A percentile compares a stretch with the other conserved stretches of the same genome.
Evolutionary conservation across 2,888 invertebrate genomes (phyloP).

Genomic region (Agrotis clavis): DNA sequence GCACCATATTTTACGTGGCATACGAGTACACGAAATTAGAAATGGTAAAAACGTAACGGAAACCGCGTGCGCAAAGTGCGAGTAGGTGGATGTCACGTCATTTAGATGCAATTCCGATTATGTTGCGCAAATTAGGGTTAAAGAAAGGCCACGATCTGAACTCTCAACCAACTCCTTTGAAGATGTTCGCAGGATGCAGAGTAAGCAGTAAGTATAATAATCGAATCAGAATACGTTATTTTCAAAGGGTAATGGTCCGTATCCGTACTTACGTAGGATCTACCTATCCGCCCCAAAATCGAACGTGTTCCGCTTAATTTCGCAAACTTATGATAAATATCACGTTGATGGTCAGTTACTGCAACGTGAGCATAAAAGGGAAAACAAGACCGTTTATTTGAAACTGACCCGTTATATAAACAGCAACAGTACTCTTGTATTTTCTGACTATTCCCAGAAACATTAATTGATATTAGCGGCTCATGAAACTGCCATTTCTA

Average conservation of each 20-base stretch:
- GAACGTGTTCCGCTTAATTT: conserved; percentile 14
- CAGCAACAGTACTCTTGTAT: not conserved
- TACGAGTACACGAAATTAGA: too few species aligned
- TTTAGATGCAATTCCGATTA: not conserved
- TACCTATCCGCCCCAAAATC: conserved; percentile 2
- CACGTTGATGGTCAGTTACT: not conserved
- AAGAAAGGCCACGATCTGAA: not conserved
- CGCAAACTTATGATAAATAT: not conserved
- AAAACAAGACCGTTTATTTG: not conserved
- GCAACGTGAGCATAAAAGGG: not conserved
- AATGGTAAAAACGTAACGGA: too few species aligned
- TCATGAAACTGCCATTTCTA: conserved; percentile 24
- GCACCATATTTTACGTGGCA: too few species aligned
- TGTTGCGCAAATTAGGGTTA: not conserved
- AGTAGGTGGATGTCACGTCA: too few species aligned
- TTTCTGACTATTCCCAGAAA: not conserved
- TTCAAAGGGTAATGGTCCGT: conserved; percentile 11
- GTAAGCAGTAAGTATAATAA: not conserved
- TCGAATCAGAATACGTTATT: conserved; percentile 18
- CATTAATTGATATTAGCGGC: conserved; percentile 12
- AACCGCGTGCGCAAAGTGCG: too few species aligned
- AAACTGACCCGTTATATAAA: not conserved
- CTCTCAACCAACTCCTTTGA: not conserved
- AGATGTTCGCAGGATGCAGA: not conserved
- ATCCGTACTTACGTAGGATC: not conserved